phyloP scores from a whole-genome alignment of 2,888 invertebrate species.

The Ochlodes sylvanus region DNA sequence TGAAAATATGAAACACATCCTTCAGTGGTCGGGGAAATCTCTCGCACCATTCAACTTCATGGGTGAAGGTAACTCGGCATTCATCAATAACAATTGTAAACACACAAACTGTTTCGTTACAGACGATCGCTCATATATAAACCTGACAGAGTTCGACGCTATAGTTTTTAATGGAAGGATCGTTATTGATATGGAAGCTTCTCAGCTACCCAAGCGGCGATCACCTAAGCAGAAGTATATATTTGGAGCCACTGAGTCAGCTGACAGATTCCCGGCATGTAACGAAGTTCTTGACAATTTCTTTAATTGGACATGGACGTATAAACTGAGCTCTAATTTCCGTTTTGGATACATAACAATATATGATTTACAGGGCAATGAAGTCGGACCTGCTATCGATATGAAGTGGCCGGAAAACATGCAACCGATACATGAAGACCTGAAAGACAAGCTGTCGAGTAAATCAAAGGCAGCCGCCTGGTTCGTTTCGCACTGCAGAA shows the following conservation, averaged over 20 bases:
- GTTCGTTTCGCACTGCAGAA: slow-evolving; percentile 52
- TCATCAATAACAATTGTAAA: slow-evolving; percentile 14
- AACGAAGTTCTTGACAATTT: slow-evolving; percentile 51
- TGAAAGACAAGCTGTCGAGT: slow-evolving; percentile 42
- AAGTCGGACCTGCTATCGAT: slow-evolving; percentile 45
- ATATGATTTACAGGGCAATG: slow-evolving; percentile 42
- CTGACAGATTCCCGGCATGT: slow-evolving; percentile 56
- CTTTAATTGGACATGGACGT: slow-evolving; percentile 73
- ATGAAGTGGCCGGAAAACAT: slow-evolving; percentile 45
- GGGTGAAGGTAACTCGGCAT: background rate
- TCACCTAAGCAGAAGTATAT: slow-evolving; percentile 58
- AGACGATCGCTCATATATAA: slow-evolving; percentile 28
- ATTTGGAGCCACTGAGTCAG: slow-evolving; percentile 59
- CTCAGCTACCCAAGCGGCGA: slow-evolving; percentile 49
- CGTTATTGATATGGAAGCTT: slow-evolving; percentile 23
- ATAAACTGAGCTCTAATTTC: slow-evolving; percentile 49
- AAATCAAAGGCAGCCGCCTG: slow-evolving; percentile 53
- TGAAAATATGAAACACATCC: slow-evolving; percentile 3
- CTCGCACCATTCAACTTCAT: slow-evolving; percentile 1
- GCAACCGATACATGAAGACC: slow-evolving; percentile 42
- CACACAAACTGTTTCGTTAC: slow-evolving; percentile 41
- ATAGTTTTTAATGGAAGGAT: slow-evolving; percentile 48
- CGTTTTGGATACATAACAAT: slow-evolving; percentile 47
- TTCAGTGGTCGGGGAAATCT: slow-evolving; percentile 9
- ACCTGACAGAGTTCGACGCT: slow-evolving; percentile 47